Conservation (phyloP, 2,113 vertebrate species). For the Alosa alosa region DNA sequence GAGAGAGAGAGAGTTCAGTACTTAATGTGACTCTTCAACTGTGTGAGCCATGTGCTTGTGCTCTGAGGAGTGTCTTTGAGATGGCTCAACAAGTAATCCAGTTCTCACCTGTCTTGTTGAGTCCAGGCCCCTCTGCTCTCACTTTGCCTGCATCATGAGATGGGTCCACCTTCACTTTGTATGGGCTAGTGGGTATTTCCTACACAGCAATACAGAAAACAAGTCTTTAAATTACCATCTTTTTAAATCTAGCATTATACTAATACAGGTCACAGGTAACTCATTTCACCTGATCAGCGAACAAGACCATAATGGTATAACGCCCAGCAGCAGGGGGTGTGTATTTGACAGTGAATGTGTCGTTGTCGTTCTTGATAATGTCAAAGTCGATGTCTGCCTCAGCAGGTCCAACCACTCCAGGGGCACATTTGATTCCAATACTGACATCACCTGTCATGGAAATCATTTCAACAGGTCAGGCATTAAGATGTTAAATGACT, state of each 20-base stretch:
- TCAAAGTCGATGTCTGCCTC: slow-evolving; percentile 96
- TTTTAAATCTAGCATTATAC: neutral
- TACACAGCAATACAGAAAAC: slow-evolving; percentile 48
- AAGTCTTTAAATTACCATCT: neutral
- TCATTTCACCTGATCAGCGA: slow-evolving; percentile 84
- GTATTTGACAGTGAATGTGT: slow-evolving; percentile 97
- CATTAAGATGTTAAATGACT: neutral
- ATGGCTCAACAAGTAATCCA: neutral
- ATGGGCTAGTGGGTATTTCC: slow-evolving; percentile 91
- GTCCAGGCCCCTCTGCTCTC: slow-evolving; percentile 87
- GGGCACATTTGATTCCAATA: slow-evolving; percentile 94
- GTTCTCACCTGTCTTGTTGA: slow-evolving; percentile 83
- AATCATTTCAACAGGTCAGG: slow-evolving; percentile 38
- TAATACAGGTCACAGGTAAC: neutral
- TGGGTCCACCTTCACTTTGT: slow-evolving; percentile 91
- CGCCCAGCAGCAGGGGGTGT: slow-evolving; percentile 80
- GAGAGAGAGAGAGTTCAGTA: neutral
- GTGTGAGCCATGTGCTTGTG: neutral
- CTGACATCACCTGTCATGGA: slow-evolving; percentile 85
- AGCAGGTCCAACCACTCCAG: slow-evolving; percentile 84
- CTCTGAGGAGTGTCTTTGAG: neutral
- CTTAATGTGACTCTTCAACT: too few relatives aligned
- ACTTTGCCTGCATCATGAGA: slow-evolving; percentile 90
- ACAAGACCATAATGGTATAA: slow-evolving; percentile 96
- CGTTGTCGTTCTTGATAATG: slow-evolving; percentile 97